Conservation (phyloP, 2,113 vertebrate species). For the Elachura formosa region DNA sequence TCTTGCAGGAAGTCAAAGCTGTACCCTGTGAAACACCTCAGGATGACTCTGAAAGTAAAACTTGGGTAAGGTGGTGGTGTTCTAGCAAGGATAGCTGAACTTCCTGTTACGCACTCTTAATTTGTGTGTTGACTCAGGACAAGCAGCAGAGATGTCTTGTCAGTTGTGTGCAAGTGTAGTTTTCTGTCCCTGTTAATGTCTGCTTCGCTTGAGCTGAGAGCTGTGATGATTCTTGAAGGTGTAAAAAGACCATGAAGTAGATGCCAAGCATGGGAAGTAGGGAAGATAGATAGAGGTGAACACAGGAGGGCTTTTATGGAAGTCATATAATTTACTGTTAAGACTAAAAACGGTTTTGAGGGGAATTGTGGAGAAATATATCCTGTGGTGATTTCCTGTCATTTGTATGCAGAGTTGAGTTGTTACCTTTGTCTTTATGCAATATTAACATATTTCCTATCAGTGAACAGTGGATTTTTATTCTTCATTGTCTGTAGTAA, state of each 20-base stretch:
- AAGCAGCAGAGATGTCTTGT: neutral
- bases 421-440: neutral
- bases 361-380: neutral
- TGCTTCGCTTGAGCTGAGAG: neutral
- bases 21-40: neutral
- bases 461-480: neutral
- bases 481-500: neutral
- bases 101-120: neutral
- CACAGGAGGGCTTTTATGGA: neutral
- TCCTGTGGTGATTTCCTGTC: fast-evolving
- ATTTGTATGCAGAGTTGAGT: neutral
- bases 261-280: neutral
- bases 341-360: neutral
- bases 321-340: neutral
- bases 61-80: neutral
- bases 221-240: neutral
- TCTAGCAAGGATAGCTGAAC: neutral
- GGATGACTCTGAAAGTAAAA: neutral
- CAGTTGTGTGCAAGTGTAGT: neutral
- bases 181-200: neutral
- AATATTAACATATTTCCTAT: neutral
- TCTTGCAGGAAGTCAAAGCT: neutral
- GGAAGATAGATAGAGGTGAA: neutral
- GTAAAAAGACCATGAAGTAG: neutral
- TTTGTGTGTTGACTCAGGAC: neutral